Evolutionary conservation across 2,888 invertebrate genomes (phyloP).

Genomic region (Zeuzera pyrina): DNA sequence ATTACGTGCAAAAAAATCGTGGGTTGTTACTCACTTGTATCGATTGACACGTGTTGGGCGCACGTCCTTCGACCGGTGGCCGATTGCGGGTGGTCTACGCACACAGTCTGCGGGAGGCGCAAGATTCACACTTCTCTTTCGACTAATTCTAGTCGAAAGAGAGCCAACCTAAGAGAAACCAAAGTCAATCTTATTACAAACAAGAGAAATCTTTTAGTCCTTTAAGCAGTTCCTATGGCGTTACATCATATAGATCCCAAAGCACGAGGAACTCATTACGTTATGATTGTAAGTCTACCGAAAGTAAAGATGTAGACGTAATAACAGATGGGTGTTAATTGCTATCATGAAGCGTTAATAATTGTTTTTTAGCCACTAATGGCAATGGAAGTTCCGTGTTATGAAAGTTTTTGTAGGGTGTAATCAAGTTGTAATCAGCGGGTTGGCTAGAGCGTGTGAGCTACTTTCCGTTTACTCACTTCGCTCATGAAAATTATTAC

Average conservation of each 20-base stretch:
- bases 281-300: conserved; percentile 44
- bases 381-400: conserved; percentile 65
- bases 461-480: conserved; percentile 38
- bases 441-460: conserved; percentile 64
- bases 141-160: conserved; percentile 20
- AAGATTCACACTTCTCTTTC: conserved; percentile 55
- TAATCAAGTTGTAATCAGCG: conserved; percentile 66
- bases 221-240: no score
- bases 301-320: conserved; percentile 59
- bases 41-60: conserved; percentile 33
- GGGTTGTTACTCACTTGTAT: no score
- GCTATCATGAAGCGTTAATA: conserved; percentile 67
- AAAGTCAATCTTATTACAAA: no score
- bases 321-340: conserved; percentile 70
- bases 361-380: conserved; percentile 64
- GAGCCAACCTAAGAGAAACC: no score
- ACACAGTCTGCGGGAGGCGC: conserved; percentile 50
- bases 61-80: conserved; percentile 45
- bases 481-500: conserved; percentile 59
- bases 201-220: no score
- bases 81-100: conserved; percentile 48
- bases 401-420: conserved; percentile 65
- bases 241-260: no score
- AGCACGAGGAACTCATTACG: conserved; percentile 41
- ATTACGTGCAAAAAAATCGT: conserved; percentile 12